Conservation (phyloP, 2,113 vertebrate genomes). For the Nibea albiflora region DNA sequence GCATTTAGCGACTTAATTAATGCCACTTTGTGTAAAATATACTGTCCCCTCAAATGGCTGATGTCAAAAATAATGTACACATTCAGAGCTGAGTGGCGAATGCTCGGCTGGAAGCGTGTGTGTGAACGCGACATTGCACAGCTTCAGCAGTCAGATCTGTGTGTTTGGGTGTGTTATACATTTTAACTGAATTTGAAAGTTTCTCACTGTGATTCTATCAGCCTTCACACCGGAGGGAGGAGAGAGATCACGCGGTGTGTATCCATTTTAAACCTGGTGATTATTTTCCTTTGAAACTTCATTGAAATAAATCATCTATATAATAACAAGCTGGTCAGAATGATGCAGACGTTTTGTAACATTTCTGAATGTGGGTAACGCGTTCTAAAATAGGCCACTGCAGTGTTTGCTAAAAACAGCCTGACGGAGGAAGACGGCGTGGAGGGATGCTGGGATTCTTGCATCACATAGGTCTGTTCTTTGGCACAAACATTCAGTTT, state of each 20-base stretch:
- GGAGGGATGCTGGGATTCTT: neutral
- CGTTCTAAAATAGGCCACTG: neutral
- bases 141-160: constrained; percentile 12
- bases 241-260: neutral
- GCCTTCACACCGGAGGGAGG: neutral
- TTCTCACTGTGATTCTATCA: neutral
- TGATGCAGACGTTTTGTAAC: neutral
- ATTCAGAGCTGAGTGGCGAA: constrained; percentile 8
- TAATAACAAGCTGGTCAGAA: neutral
- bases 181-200: constrained; percentile 36
- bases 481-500: neutral
- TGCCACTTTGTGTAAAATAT: constrained; percentile 71
- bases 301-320: too few species aligned
- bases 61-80: constrained; percentile 63
- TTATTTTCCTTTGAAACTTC: too few species aligned
- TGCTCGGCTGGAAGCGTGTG: constrained; percentile 11
- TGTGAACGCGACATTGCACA: neutral
- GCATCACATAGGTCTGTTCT: neutral
- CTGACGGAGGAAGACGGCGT: neutral
- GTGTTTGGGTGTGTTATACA: neutral
- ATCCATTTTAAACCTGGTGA: too few species aligned
- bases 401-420: neutral
- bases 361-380: neutral
- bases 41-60: constrained; percentile 58
- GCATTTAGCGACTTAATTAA: constrained; percentile 72